phyloP scores from a whole-genome alignment of 1,140 invertebrate genomes.

The Listronotus bonariensis region DNA sequence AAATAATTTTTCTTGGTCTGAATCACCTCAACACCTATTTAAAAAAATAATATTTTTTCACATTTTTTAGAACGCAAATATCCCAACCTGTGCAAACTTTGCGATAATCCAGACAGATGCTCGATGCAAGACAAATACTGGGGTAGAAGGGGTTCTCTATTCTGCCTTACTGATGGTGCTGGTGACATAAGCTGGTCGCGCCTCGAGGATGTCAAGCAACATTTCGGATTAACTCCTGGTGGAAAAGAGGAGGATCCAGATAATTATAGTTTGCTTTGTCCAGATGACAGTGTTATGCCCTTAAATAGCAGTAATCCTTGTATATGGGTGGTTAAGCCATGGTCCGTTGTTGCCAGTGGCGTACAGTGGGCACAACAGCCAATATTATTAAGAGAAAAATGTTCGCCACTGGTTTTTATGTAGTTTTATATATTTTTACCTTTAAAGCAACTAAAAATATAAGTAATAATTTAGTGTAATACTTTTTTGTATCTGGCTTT shows the following conservation, averaged over 20 bases:
- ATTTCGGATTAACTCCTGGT: slow-evolving; percentile 65
- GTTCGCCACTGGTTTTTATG: too few species aligned
- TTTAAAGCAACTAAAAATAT: too few species aligned
- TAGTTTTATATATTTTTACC: too few species aligned
- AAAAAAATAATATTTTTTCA: slow-evolving; percentile 34
- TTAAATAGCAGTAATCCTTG: slow-evolving; percentile 66
- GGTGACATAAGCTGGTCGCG: slow-evolving; percentile 84
- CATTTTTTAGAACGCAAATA: slow-evolving; percentile 75
- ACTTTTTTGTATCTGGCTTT: too few species aligned
- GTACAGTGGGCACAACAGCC: too few species aligned
- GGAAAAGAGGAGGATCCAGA: slow-evolving; percentile 54
- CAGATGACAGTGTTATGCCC: slow-evolving; percentile 72
- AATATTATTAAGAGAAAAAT: too few species aligned
- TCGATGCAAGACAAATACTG: slow-evolving; percentile 76
- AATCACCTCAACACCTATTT: neutral
- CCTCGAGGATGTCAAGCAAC: slow-evolving; percentile 64
- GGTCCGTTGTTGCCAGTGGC: slow-evolving; percentile 70
- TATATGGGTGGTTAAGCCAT: slow-evolving; percentile 77
- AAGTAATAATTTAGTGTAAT: too few species aligned
- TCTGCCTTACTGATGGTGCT: slow-evolving; percentile 74
- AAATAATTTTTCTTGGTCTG: too few species aligned
- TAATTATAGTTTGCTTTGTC: slow-evolving; percentile 76
- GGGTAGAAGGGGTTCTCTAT: slow-evolving; percentile 76
- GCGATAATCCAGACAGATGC: slow-evolving; percentile 66
- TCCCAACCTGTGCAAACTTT: slow-evolving; percentile 71